These are phyloP conservation scores for Chaetorhynchus papuensis DNA, from an alignment of 2,113 vertebrate species.

Conservation along the genomic window DNA sequence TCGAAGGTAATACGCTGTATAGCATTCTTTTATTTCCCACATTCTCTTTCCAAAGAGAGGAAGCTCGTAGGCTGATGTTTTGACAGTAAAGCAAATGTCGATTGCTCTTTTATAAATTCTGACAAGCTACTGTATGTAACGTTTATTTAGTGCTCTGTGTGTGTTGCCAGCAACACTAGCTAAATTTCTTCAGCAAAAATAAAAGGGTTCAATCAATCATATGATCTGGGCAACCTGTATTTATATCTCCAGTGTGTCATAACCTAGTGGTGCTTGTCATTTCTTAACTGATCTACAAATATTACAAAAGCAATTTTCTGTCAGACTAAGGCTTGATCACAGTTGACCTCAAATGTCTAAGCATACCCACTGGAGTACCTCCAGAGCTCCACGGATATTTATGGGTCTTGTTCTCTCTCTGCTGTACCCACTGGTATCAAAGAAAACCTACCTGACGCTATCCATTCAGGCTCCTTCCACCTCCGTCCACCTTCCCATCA, in stretches of 20 bases:
- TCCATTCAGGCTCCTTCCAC: background rate
- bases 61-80: constrained; percentile 64
- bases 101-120: constrained; percentile 65
- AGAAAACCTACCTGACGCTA: background rate
- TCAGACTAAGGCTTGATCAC: constrained; percentile 43
- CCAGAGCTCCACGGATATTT: background rate
- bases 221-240: constrained; percentile 18
- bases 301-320: constrained; percentile 67
- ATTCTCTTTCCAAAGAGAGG: constrained; percentile 37
- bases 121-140: constrained; percentile 56
- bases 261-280: constrained; percentile 62
- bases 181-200: constrained; percentile 49
- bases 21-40: background rate
- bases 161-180: constrained; percentile 48
- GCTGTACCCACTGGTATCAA: background rate
- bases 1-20: constrained; percentile 1
- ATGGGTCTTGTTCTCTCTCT: background rate
- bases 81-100: constrained; percentile 68
- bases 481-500: background rate
- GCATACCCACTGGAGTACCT: constrained; percentile 38
- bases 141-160: constrained; percentile 44
- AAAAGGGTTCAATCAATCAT: constrained; percentile 24
- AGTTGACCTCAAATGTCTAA: constrained; percentile 60
- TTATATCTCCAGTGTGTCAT: constrained; percentile 44
- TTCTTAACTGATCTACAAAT: constrained; percentile 70